Conservation (phyloP, 2,113 vertebrate species). For the Haliaeetus leucogaster region DNA sequence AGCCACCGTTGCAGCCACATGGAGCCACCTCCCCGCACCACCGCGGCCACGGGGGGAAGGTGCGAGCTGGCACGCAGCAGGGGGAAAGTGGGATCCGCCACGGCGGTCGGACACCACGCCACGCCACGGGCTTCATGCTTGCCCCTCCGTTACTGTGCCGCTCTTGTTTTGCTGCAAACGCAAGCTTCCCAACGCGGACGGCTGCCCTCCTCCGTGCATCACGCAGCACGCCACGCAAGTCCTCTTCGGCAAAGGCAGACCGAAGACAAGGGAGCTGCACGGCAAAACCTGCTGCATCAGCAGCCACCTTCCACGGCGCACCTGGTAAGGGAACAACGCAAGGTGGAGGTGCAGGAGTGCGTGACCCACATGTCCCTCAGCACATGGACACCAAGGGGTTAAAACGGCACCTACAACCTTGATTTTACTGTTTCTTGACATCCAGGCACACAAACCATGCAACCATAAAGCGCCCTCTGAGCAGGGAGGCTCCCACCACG, state of each 20-base stretch:
- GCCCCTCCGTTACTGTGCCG: neutral
- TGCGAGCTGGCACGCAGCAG: neutral
- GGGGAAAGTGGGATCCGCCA: neutral
- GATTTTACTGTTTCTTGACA: neutral
- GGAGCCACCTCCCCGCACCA: neutral
- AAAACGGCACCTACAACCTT: neutral
- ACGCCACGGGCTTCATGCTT: fast-evolving
- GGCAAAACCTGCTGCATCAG: neutral
- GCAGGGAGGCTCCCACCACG: neutral
- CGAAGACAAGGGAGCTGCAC: neutral
- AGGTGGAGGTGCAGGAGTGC: no score
- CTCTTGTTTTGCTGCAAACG: neutral
- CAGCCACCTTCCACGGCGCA: neutral
- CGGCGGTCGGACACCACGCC: fast-evolving
- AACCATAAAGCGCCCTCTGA: neutral
- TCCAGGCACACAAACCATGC: neutral
- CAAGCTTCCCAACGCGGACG: fast-evolving
- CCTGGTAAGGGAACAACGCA: neutral
- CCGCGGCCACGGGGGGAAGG: neutral
- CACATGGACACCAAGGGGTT: neutral
- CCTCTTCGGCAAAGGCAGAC: neutral
- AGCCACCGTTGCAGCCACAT: neutral
- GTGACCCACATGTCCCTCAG: neutral
- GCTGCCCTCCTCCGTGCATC: neutral
- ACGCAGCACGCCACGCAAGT: no score